Conservation (phyloP, 2,113 vertebrate genomes). For the Columbina picui region DNA sequence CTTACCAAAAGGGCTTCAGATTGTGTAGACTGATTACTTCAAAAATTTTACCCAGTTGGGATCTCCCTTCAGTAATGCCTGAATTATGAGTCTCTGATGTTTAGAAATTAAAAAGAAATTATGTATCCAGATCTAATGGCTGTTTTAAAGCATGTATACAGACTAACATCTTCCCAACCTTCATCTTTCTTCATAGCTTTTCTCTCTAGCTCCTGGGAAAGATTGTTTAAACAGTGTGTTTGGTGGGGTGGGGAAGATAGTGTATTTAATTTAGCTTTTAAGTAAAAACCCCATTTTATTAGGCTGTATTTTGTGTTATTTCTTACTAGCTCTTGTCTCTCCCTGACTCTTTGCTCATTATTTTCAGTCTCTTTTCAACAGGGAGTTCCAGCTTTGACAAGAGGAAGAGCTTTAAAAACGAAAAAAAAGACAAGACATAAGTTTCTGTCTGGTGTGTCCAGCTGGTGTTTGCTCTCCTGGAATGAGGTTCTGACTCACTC, state of each 20-base stretch:
- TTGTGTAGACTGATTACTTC: background rate
- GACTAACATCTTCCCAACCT: background rate
- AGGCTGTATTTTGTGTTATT: background rate
- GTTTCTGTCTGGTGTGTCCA: background rate
- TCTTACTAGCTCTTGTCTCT: background rate
- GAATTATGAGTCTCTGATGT: background rate
- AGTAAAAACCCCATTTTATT: background rate
- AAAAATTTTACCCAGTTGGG: background rate
- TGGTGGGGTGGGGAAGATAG: background rate
- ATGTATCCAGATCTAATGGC: background rate
- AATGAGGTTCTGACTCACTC: background rate
- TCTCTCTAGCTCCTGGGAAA: background rate
- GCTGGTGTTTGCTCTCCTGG: background rate
- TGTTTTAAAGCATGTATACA: background rate
- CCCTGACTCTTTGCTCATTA: background rate
- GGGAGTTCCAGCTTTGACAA: background rate
- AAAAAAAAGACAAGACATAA: background rate
- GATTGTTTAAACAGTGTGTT: background rate
- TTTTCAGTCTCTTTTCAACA: background rate
- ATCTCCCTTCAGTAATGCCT: background rate
- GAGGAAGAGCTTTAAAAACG: background rate
- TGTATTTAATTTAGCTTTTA: background rate
- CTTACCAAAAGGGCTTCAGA: background rate
- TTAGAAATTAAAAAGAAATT: background rate
- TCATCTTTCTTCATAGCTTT: background rate